These are phyloP conservation scores for Amphimallon solstitiale DNA, from an alignment of 2,888 invertebrate species.

Conservation along the genomic window DNA sequence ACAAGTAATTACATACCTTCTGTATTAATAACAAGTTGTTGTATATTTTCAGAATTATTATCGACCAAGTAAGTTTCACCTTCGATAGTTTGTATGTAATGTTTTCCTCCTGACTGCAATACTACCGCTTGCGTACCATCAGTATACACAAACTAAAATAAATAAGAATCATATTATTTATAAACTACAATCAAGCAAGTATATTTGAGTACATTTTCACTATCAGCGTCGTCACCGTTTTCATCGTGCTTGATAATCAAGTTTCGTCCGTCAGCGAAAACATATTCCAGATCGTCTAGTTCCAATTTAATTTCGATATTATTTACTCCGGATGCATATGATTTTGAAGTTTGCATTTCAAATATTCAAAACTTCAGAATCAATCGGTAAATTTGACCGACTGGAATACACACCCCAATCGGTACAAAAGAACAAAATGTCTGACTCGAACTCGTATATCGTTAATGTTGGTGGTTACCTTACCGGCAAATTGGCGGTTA, in stretches of 20 bases:
- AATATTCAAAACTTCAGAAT: conserved; percentile 37
- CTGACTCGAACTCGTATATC: background rate
- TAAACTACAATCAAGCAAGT: no score
- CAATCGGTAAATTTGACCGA: conserved; percentile 38
- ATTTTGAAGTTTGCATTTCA: conserved; percentile 35
- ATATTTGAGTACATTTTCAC: conserved; percentile 21
- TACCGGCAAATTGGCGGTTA: conserved; percentile 7
- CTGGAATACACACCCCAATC: conserved; percentile 40
- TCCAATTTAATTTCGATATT: conserved; percentile 20
- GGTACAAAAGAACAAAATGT: conserved; percentile 46
- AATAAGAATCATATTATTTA: no score
- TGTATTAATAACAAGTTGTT: conserved; percentile 27
- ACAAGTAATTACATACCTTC: background rate
- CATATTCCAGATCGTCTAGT: conserved; percentile 32
- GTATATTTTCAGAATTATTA: conserved; percentile 26
- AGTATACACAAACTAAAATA: conserved; percentile 35
- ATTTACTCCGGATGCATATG: background rate
- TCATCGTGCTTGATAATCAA: conserved; percentile 12
- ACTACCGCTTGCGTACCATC: conserved; percentile 33
- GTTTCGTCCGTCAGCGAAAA: conserved; percentile 23
- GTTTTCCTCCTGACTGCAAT: conserved; percentile 39
- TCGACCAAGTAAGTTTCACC: conserved; percentile 41
- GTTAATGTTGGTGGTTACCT: conserved; percentile 2
- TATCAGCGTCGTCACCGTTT: conserved; percentile 9
- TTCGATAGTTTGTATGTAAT: conserved; percentile 38